Base-by-base conservation (phyloP, 2,113 vertebrate genomes). In the Neoarius graeffei region DNA sequence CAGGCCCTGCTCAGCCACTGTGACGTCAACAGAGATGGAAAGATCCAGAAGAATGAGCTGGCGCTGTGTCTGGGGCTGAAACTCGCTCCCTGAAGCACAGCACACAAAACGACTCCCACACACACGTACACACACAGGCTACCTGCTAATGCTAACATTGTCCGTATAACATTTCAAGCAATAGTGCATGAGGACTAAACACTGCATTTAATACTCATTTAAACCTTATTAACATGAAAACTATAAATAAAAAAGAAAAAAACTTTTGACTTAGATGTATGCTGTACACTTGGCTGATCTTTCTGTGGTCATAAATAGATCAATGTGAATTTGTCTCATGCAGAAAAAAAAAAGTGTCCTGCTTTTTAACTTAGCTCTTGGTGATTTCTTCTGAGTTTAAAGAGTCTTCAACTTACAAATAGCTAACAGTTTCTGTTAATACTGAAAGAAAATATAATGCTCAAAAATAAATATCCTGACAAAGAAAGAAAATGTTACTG, bases 31-130 rank as follows among this genome's bases (percentile, higher is more conserved):
- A 93, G 96, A 87, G 98, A 98, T 0, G 98, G 98, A 66, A 99
- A 97, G 93, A 98, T 98, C 90, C 97, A 99, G 94, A 99, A 97
- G 95, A 97, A 97, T 0, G 97, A 99, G 92, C 93, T 99, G 86
- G 98, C 97, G 25, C 95, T 99, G 90, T 99, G 97, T 93, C 96
- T 99, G 0, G 97, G 97, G 73, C 94, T 98, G 74, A 99, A 97
- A 92, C 93, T 95, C 83, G 94, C 89, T 91, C 82, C 64, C 15
- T 91, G 57, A 91, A 84, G 57, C 25, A 3, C 59, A 15, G 48
- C 25, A 10, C 59, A 15, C 50, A 15, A n/a, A 60, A 11, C 42
- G 19, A 64, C n/a, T 7, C 25, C 35, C 56, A 42, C 42, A 42
- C 42, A 42, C 42, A 0, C 3, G 42, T 42, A 42, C 42, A 42